Conservation (phyloP, 2,888 invertebrate genomes). For the Nomada fabriciana region DNA sequence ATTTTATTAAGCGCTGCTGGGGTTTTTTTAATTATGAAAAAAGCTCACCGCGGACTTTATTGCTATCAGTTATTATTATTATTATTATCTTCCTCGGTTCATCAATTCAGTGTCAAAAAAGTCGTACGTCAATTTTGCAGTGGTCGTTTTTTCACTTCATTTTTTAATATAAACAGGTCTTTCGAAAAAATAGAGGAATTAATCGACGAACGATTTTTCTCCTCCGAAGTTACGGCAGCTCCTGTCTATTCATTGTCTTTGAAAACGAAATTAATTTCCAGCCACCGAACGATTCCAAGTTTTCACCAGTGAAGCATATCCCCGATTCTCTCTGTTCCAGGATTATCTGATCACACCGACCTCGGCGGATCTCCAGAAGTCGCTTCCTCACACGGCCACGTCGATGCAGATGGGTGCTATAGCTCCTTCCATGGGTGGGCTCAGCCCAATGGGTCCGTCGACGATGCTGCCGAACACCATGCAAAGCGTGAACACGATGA, state of each 20-base stretch:
- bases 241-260: too few relatives aligned
- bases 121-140: background rate
- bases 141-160: too few relatives aligned
- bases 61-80: too few relatives aligned
- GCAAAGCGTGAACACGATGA: conserved; percentile 83
- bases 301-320: background rate
- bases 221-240: too few relatives aligned
- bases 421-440: conserved; percentile 82
- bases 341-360: conserved; percentile 82
- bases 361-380: conserved; percentile 82
- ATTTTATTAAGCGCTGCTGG: background rate
- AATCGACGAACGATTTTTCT: too few relatives aligned
- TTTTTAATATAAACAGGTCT: too few relatives aligned
- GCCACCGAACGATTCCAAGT: too few relatives aligned
- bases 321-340: conserved; percentile 65
- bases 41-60: too few relatives aligned
- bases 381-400: conserved; percentile 82
- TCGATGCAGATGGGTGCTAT: conserved; percentile 84
- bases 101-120: background rate
- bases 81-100: background rate
- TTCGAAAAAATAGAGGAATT: too few relatives aligned
- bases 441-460: conserved; percentile 82
- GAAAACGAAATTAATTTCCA: too few relatives aligned
- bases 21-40: too few relatives aligned
- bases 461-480: conserved; percentile 82